Evolutionary conservation across 2,888 invertebrate genomes (phyloP).

Genomic region (Cyrtodaria siliqua): DNA sequence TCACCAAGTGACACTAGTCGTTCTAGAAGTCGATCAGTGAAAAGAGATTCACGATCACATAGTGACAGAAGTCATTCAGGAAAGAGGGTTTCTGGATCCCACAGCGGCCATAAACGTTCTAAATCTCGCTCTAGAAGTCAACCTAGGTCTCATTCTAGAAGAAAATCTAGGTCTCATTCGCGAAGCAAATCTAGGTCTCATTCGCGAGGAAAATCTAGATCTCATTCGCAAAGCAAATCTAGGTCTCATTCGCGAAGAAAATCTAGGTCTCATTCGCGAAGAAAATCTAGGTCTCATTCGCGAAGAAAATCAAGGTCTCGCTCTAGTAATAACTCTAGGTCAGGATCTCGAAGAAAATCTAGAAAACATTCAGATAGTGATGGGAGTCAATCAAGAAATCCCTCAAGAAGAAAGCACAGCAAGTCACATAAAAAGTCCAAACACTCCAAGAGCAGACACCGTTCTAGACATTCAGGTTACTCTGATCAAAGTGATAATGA

Average conservation of each 20-base stretch:
- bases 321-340: too few species aligned
- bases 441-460: not conserved
- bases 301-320: too few species aligned
- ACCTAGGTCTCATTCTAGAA: conserved; percentile 3
- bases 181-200: too few species aligned
- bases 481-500: not conserved
- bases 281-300: too few species aligned
- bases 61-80: conserved; percentile 2
- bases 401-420: not conserved
- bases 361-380: too few species aligned
- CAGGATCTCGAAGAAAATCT: too few species aligned
- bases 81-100: not conserved
- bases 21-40: conserved; percentile 21
- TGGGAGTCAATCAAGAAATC: too few species aligned
- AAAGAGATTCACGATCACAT: not conserved
- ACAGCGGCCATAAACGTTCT: conserved; percentile 3
- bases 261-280: too few species aligned
- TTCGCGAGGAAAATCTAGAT: too few species aligned
- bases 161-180: conserved; percentile 3
- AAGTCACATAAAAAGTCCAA: conserved; percentile 1
- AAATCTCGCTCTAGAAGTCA: conserved; percentile 6
- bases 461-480: not conserved
- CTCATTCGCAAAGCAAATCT: too few species aligned
- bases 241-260: too few species aligned
- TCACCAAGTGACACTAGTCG: too few species aligned